Conservation (phyloP, 2,113 vertebrate genomes). For the Scartelaos histophorus region DNA sequence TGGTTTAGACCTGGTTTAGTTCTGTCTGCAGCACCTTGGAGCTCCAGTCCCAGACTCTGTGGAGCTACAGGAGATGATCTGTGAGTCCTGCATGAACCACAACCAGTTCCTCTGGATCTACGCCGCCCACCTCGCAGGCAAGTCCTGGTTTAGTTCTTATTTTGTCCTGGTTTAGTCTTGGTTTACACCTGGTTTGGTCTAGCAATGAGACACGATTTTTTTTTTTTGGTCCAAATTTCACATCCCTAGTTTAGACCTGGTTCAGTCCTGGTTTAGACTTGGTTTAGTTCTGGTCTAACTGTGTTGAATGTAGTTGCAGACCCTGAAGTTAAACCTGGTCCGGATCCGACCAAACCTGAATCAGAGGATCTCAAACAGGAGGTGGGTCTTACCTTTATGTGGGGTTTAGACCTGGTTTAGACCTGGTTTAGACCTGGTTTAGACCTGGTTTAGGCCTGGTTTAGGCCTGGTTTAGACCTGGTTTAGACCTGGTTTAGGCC, state of each 20-base stretch:
- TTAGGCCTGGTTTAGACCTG: background rate
- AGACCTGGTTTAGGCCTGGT: background rate
- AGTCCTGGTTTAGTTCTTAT: background rate
- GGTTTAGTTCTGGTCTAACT: background rate
- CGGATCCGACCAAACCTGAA: background rate
- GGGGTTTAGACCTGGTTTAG: background rate
- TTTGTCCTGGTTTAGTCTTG: background rate
- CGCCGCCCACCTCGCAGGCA: constrained; percentile 80
- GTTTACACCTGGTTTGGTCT: background rate
- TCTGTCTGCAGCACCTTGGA: constrained; percentile 85
- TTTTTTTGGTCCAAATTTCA: no score
- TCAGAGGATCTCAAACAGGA: background rate
- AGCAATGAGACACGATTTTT: no score
- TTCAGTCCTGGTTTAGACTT: background rate
- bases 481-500: no score
- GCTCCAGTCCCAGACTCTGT: constrained; percentile 84
- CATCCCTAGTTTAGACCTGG: background rate
- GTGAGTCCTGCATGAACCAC: constrained; percentile 89
- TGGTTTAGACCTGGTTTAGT: background rate
- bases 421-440: background rate
- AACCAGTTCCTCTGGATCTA: constrained; percentile 89
- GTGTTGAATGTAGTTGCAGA: constrained; percentile 28
- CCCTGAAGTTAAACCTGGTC: background rate
- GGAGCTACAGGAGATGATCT: constrained; percentile 96
- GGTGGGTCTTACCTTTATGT: background rate